These are phyloP conservation scores for Shargacucullia verbasci DNA, from an alignment of 2,888 invertebrate species.

Conservation along the genomic window DNA sequence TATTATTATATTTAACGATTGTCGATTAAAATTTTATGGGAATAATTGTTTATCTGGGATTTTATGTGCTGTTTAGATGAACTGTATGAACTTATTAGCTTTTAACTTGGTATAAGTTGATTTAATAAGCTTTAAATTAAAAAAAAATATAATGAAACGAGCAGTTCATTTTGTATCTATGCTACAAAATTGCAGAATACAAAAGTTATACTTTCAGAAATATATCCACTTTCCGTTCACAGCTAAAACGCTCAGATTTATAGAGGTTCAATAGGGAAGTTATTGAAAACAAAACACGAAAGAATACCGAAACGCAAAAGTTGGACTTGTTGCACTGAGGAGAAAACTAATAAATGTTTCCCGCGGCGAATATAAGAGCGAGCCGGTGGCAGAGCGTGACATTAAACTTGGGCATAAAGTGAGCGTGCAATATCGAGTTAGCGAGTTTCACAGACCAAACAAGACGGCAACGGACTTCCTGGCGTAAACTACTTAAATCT, in stretches of 20 bases:
- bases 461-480: slow-evolving; percentile 76
- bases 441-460: slow-evolving; percentile 79
- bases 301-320: slow-evolving; percentile 68
- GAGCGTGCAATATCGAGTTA: slow-evolving; percentile 87
- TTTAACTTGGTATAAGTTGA: no score
- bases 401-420: slow-evolving; percentile 82
- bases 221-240: slow-evolving; percentile 26
- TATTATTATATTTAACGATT: slow-evolving; percentile 45
- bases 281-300: slow-evolving; percentile 69
- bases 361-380: slow-evolving; percentile 68
- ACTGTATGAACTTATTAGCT: no score
- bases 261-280: slow-evolving; percentile 56
- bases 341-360: slow-evolving; percentile 81
- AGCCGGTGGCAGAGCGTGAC: slow-evolving; percentile 72
- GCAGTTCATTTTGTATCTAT: slow-evolving; percentile 7
- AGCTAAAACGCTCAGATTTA: slow-evolving; percentile 46
- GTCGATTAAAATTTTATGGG: slow-evolving; percentile 26
- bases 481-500: slow-evolving; percentile 86
- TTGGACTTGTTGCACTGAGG: slow-evolving; percentile 78
- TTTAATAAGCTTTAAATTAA: no score
- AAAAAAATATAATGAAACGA: no score
- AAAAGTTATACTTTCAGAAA: slow-evolving; percentile 31
- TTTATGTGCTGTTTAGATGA: no score
- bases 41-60: no score
- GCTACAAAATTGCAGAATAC: slow-evolving; percentile 28